A percentile compares a stretch with the other conserved stretches of the same genome.
phyloP scores from a whole-genome alignment of 2,797 vertebrate species.

The Adelosebastes latens region DNA sequence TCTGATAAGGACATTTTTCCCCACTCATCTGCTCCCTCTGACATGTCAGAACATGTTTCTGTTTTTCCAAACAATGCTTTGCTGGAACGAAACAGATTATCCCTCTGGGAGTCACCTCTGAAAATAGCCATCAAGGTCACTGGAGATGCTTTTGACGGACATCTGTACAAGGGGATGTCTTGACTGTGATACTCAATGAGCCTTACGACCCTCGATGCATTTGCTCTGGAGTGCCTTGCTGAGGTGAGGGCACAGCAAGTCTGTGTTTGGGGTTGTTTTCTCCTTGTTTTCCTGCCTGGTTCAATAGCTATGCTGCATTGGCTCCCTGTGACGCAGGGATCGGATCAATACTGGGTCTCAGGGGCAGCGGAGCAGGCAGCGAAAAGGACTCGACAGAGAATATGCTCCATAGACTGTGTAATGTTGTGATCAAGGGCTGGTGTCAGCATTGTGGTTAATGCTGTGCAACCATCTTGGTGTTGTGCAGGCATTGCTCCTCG shows the following conservation, averaged over 20 bases:
- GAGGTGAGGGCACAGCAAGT: conserved; percentile 19
- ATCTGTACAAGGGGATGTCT: neutral
- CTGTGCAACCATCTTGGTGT: neutral
- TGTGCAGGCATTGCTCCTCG: neutral
- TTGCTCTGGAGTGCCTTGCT: neutral
- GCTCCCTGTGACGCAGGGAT: conserved; percentile 61
- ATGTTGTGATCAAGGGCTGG: conserved; percentile 29
- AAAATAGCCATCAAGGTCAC: conserved; percentile 59
- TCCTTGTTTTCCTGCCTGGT: conserved; percentile 34
- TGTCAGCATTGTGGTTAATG: conserved; percentile 34
- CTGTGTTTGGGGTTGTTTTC: conserved; percentile 19
- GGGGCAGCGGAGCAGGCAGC: conserved; percentile 53
- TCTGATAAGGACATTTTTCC: conserved; percentile 21
- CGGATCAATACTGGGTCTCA: conserved; percentile 73
- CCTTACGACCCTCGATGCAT: neutral
- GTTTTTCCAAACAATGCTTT: conserved; percentile 41
- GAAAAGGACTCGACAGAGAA: conserved; percentile 34
- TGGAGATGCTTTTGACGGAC: neutral
- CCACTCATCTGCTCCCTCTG: conserved; percentile 12
- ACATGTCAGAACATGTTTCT: conserved; percentile 60
- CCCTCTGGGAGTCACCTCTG: neutral
- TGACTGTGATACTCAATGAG: conserved; percentile 7
- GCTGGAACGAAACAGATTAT: conserved; percentile 55
- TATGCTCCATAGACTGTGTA: conserved; percentile 28
- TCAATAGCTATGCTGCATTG: conserved; percentile 69